Evolutionary conservation across 1,140 invertebrate genomes (phyloP).

Genomic region (Pseudachorutes palmiensis): DNA sequence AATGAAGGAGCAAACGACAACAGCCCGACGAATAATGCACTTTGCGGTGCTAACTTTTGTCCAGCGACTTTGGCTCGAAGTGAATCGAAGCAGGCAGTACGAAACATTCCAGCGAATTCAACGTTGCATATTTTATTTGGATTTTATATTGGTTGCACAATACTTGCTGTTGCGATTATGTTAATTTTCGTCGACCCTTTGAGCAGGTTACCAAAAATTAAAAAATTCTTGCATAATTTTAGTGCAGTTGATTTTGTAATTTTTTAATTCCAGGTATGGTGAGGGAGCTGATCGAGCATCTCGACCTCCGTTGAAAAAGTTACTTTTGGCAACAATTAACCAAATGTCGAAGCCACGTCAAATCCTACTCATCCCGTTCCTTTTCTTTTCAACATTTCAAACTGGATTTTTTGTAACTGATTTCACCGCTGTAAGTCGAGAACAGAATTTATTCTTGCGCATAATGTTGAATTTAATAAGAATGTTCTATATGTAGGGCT

Average conservation of each 20-base stretch:
- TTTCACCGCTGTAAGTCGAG: background rate
- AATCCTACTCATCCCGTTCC: background rate
- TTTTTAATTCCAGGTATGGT: background rate
- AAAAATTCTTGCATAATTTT: no score
- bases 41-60: background rate
- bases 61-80: background rate
- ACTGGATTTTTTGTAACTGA: background rate
- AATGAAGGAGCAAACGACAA: background rate
- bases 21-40: background rate
- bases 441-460: background rate
- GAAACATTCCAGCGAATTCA: background rate
- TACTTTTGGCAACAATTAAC: background rate
- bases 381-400: constrained; percentile 5
- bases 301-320: background rate
- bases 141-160: background rate
- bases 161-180: background rate
- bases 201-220: background rate
- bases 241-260: background rate
- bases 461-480: background rate
- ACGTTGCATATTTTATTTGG: background rate
- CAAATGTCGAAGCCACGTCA: background rate
- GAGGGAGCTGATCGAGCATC: background rate
- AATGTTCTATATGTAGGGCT: constrained; percentile 3
- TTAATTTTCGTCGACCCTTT: background rate
- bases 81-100: background rate